Evolutionary conservation across 1,140 invertebrate genomes (phyloP).

Genomic region (Euura saliciscinereae): DNA sequence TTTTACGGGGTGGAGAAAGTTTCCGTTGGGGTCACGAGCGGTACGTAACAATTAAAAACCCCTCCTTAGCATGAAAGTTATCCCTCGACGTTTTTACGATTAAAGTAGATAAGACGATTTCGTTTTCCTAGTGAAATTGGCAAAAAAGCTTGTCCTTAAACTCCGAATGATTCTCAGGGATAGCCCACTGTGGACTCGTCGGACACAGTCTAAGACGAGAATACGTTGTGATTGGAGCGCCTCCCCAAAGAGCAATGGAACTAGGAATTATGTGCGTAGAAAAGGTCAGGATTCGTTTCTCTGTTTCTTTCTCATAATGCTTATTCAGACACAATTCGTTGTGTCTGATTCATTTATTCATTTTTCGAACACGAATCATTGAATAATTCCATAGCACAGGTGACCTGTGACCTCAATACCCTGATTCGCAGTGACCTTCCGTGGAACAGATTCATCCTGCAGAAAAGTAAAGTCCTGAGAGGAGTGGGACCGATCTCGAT

Average conservation of each 20-base stretch:
- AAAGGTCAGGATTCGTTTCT: conserved; percentile 23
- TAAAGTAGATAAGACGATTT: no score
- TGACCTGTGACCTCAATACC: conserved; percentile 71
- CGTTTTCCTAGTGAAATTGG: no score
- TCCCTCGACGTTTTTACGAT: background rate
- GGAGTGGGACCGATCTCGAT: conserved; percentile 60
- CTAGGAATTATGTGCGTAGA: conserved; percentile 26
- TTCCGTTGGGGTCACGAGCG: conserved; percentile 70
- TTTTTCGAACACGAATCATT: no score
- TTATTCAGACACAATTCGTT: conserved; percentile 67
- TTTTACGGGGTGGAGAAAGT: conserved; percentile 55
- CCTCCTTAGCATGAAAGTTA: background rate
- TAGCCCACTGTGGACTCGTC: conserved; percentile 72
- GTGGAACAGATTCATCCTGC: conserved; percentile 61
- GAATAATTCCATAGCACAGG: conserved; percentile 48
- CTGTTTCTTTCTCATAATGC: no score
- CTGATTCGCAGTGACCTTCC: conserved; percentile 65
- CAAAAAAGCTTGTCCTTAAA: background rate
- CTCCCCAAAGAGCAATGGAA: conserved; percentile 62
- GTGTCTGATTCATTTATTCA: conserved; percentile 55
- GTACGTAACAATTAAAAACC: conserved; percentile 34
- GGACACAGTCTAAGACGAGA: conserved; percentile 69
- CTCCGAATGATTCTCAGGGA: conserved; percentile 22
- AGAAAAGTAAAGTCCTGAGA: conserved; percentile 60
- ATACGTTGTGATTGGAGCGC: conserved; percentile 71